Conservation (phyloP, 2,113 vertebrate species). For the Mus spicilegus region DNA sequence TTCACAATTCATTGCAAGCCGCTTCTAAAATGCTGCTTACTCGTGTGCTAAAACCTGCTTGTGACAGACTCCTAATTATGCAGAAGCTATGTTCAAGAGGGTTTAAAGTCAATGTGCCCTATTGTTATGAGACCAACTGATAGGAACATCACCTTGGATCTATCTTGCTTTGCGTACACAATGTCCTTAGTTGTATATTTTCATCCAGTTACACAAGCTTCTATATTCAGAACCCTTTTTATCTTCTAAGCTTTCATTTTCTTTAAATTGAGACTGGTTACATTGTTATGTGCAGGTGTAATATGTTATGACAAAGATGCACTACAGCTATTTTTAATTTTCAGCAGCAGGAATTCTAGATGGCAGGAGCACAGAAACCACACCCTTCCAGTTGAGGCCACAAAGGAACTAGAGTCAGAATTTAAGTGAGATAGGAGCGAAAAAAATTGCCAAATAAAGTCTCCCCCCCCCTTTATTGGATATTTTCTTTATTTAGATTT, state of each 20-base stretch:
- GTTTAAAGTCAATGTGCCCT: slow-evolving; percentile 36
- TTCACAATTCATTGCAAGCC: slow-evolving; percentile 69
- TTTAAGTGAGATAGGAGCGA: slow-evolving; percentile 55
- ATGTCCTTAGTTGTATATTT: slow-evolving; percentile 1
- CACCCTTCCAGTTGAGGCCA: slow-evolving; percentile 29
- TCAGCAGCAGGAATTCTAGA: slow-evolving; percentile 51
- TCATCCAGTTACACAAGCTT: neutral
- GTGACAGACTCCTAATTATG: slow-evolving; percentile 56
- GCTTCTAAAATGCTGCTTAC: slow-evolving; percentile 83
- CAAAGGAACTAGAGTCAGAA: slow-evolving; percentile 71
- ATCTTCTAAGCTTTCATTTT: slow-evolving; percentile 17
- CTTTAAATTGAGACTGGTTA: slow-evolving; percentile 55
- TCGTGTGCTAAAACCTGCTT: slow-evolving; percentile 46
- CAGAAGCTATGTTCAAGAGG: slow-evolving; percentile 57
- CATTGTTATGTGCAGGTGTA: slow-evolving; percentile 40
- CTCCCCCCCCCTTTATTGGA: neutral
- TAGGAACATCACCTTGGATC: slow-evolving; percentile 35
- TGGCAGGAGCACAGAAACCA: slow-evolving; percentile 38
- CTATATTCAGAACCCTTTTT: slow-evolving; percentile 38
- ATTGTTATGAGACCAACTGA: slow-evolving; percentile 50
- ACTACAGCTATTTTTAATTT: slow-evolving; percentile 73
- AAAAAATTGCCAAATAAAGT: slow-evolving; percentile 69
- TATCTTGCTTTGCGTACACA: neutral
- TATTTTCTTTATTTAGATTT: no score
- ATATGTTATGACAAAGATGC: slow-evolving; percentile 66